Conservation (phyloP, 2,797 vertebrate genomes). For the Lepilemur septentrionalis region DNA sequence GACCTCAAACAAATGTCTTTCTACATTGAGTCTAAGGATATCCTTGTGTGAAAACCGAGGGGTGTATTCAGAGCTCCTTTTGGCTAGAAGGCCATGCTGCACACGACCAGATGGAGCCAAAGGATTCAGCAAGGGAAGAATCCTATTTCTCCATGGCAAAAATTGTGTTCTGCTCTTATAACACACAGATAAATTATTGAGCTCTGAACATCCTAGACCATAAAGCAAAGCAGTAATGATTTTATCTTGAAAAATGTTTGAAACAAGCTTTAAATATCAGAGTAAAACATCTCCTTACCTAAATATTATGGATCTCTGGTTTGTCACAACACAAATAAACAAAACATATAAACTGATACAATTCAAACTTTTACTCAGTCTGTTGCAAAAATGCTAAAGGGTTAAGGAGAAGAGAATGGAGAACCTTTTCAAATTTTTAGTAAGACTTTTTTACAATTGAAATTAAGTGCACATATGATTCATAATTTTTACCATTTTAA, state of each 20-base stretch:
- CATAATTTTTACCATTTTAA: neutral
- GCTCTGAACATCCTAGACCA: neutral
- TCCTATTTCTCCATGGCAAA: too few relatives aligned
- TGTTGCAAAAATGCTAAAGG: neutral
- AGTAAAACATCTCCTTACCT: neutral
- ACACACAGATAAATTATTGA: too few relatives aligned
- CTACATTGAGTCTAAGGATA: rapidly evolving
- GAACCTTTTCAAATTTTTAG: neutral
- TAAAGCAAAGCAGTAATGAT: neutral
- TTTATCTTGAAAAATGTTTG: neutral
- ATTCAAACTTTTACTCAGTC: neutral
- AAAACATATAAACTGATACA: neutral
- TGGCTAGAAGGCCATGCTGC: too few relatives aligned
- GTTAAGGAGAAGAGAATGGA: neutral
- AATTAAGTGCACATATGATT: neutral
- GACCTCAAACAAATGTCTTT: neutral
- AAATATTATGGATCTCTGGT: neutral
- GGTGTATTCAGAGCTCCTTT: neutral
- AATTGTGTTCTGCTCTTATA: neutral
- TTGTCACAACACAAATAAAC: neutral
- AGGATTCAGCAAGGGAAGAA: neutral
- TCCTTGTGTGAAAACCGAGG: neutral
- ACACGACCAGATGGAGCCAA: neutral
- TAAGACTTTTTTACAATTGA: neutral
- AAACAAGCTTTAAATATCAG: neutral